Evolutionary conservation across 2,797 vertebrate genomes (phyloP).

Genomic region (Limosa lapponica): DNA sequence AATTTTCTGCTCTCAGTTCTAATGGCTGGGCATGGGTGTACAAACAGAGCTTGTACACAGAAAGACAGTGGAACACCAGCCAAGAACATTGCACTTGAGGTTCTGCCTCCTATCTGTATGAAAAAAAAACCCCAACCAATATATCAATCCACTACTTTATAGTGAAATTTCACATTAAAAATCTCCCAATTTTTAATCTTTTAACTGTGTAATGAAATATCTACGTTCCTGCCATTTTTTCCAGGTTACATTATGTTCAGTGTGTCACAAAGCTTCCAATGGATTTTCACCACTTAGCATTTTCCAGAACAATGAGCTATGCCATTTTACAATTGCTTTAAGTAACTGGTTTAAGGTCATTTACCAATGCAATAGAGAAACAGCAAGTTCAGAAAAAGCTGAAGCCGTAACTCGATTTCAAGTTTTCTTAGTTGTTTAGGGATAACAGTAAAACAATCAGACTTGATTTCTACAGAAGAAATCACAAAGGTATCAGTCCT

Average conservation of each 20-base stretch:
- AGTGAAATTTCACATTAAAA: not conserved
- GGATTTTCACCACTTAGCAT: not conserved
- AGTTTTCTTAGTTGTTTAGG: not conserved
- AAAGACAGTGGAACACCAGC: not conserved
- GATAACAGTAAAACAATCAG: not conserved
- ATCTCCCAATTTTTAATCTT: not conserved
- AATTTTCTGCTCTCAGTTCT: not conserved
- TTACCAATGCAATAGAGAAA: not conserved
- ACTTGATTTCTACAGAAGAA: not conserved
- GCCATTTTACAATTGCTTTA: not conserved
- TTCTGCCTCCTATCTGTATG: not conserved
- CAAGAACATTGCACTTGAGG: not conserved
- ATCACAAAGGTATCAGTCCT: not conserved
- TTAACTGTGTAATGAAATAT: not conserved
- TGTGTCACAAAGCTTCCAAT: not conserved
- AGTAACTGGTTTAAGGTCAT: not conserved
- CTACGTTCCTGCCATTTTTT: not conserved
- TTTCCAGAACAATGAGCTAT: not conserved
- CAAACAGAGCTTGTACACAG: not conserved
- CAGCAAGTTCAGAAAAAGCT: not conserved
- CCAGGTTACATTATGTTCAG: not conserved
- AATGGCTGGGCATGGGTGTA: not conserved
- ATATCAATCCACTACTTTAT: not conserved
- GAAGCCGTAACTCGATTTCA: not conserved
- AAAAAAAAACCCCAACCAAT: not conserved